phyloP scores from a whole-genome alignment of 2,888 invertebrate genomes.

The Syrphus vitripennis region DNA sequence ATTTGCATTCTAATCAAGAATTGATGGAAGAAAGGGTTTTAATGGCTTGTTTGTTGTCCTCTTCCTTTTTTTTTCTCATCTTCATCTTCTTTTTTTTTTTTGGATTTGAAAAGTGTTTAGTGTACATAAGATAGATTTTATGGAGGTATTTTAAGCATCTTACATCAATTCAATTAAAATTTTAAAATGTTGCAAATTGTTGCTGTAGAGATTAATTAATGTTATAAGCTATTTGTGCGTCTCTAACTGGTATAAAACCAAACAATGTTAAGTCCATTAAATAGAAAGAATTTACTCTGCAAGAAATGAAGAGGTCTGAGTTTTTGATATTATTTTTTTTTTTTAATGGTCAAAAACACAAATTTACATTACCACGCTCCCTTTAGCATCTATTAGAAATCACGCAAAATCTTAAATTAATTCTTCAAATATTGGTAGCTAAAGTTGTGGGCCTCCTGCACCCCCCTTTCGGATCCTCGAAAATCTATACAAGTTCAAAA shows the following conservation, averaged over 20 bases:
- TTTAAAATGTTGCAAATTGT: conserved; percentile 19
- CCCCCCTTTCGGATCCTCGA: no score
- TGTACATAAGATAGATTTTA: neutral
- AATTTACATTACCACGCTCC: no score
- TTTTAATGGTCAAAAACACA: no score
- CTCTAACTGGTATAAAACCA: neutral
- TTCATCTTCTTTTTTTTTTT: neutral
- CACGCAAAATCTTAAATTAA: no score
- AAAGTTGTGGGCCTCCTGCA: no score
- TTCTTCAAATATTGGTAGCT: no score
- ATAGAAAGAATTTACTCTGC: no score
- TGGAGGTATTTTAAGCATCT: conserved; percentile 14
- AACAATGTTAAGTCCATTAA: no score
- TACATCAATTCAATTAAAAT: conserved; percentile 1
- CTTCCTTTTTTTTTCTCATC: neutral
- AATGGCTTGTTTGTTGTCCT: neutral
- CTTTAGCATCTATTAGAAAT: no score
- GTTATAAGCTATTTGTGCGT: neutral
- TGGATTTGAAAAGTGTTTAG: neutral
- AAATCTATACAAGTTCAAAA: no score
- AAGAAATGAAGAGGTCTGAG: no score
- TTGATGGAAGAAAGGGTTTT: conserved; percentile 1
- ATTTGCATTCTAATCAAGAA: conserved; percentile 54
- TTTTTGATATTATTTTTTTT: no score
- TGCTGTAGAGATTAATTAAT: neutral